Base-by-base conservation (phyloP, 2,888 invertebrate genomes). In the Furcula furcula region DNA sequence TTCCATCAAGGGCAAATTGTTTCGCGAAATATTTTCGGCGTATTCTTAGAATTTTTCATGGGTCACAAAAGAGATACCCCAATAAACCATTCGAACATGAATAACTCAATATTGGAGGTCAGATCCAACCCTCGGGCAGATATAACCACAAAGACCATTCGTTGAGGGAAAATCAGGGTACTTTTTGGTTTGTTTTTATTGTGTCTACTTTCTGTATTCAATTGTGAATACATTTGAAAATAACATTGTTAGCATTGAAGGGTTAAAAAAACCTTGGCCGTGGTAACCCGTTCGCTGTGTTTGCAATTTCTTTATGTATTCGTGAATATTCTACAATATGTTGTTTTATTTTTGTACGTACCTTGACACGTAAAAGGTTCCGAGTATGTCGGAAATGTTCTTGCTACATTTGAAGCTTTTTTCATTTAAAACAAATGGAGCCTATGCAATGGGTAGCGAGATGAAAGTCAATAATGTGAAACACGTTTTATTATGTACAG, bases 21-120 rank as follows among this genome's bases (percentile, higher is more conserved):
- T 42, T 27, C 23, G 25, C 10, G 7, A 5, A 41, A 54, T 36
- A 46, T 42, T 40, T 38, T 41, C 39, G 29, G n/a, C 18, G 18
- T 38, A 30, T 35, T 43, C 37, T 11, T 12, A 49, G 43, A 49
- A 55, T 54, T 54, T 41, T 46, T 39, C n/a, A n/a, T 34, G 34
- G 31, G 36, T 20, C 19, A 10, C 27, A 7, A n/a, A n/a, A n/a
- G 15, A 14, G 22, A 11, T 28, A 21, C 28, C 19, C 25, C 10
- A 14, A 21, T 14, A 7, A 5, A 9, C 12, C 29, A 36, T 33
- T 37, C 32, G 26, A 26, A 29, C 54, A 46, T 54, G 46, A 54
- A 53, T 54, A 57, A 57, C 40, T 53, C 35, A 49, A 46, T 40
- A 46, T 46, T 40, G 16, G 34, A 36, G 35, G 40, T 36, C 33